These are phyloP conservation scores for Bombus picipes DNA, from an alignment of 1,140 invertebrate genomes.

Conservation along the genomic window DNA sequence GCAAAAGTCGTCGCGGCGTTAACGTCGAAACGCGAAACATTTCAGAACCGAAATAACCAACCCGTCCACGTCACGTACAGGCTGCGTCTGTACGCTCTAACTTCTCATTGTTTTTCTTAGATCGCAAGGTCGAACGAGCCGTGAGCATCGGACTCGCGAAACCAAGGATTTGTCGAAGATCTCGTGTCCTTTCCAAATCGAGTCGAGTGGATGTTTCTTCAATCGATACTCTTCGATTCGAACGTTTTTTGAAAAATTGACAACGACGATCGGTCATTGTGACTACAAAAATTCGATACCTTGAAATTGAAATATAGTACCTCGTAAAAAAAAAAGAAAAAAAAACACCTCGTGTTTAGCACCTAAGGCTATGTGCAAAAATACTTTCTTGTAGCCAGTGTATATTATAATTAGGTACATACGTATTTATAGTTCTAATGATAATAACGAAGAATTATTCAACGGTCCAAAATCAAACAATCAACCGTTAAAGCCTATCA, in stretches of 20 bases:
- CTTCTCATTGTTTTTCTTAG: slow-evolving; percentile 68
- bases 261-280: not conserved
- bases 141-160: not conserved
- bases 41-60: slow-evolving; percentile 61
- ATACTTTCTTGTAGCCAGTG: not conserved
- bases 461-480: not conserved
- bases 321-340: too few species aligned
- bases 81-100: slow-evolving; percentile 24
- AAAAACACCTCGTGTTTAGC: too few species aligned
- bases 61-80: slow-evolving; percentile 45
- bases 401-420: not conserved
- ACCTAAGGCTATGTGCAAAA: too few species aligned
- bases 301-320: too few species aligned
- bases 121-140: slow-evolving; percentile 56
- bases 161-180: not conserved
- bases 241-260: not conserved
- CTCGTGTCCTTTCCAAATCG: not conserved
- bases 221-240: not conserved
- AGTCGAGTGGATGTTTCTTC: not conserved
- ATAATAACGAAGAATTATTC: not conserved
- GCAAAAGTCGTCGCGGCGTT: slow-evolving; percentile 52
- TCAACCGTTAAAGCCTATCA: not conserved
- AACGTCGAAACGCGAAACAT: slow-evolving; percentile 62
- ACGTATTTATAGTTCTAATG: not conserved
- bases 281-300: too few species aligned